phyloP scores from a whole-genome alignment of 1,140 invertebrate species.

The Cotesia typhae region DNA sequence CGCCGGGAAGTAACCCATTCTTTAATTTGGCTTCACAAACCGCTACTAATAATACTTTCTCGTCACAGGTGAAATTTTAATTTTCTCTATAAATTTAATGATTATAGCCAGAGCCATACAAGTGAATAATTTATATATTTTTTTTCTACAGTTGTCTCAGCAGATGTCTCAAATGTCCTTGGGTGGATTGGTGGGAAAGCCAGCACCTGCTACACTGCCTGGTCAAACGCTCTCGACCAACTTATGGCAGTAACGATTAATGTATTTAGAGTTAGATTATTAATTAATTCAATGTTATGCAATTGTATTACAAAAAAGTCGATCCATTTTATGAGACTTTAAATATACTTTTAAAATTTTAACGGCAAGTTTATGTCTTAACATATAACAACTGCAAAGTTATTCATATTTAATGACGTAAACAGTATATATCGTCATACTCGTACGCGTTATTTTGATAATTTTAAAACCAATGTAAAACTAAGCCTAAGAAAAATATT shows the following conservation, averaged over 20 bases:
- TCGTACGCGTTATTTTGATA: too few species aligned
- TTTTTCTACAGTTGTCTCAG: conserved; percentile 65
- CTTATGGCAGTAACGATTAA: conserved; percentile 66
- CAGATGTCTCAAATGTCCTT: conserved; percentile 69
- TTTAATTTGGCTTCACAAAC: conserved; percentile 57
- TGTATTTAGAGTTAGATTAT: conserved; percentile 41
- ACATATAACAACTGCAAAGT: background rate
- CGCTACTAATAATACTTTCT: conserved; percentile 44
- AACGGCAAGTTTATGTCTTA: background rate
- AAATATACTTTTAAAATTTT: background rate
- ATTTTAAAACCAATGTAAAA: too few species aligned
- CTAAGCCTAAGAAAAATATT: too few species aligned
- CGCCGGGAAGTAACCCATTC: conserved; percentile 64
- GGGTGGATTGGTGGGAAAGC: conserved; percentile 53
- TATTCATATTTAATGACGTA: too few species aligned
- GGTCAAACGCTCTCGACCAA: conserved; percentile 67
- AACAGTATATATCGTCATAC: too few species aligned
- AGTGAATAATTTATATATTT: conserved; percentile 2
- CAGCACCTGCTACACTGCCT: conserved; percentile 50
- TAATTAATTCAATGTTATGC: conserved; percentile 49
- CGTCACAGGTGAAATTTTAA: conserved; percentile 48
- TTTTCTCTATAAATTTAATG: background rate
- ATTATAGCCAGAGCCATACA: background rate
- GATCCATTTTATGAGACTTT: conserved; percentile 6
- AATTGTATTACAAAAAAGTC: conserved; percentile 39